These are phyloP conservation scores for Ornithorhynchus anatinus DNA, from an alignment of 2,113 vertebrate species.

Conservation along the genomic window DNA sequence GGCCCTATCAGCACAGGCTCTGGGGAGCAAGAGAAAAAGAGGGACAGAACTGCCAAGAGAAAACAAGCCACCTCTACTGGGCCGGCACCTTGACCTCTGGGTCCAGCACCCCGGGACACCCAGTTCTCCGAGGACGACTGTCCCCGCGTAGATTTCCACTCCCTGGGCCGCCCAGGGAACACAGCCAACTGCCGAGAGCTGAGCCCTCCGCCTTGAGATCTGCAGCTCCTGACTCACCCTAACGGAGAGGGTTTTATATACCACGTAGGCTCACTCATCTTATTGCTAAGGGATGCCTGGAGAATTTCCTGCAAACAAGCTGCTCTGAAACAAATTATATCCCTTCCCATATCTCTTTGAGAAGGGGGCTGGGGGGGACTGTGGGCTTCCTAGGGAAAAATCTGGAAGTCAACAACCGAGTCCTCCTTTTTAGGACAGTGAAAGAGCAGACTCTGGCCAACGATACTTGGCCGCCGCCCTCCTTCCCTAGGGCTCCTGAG, in stretches of 20 bases:
- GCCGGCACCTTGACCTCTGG: too few species aligned
- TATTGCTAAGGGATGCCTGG: neutral
- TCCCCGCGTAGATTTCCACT: slow-evolving; percentile 1
- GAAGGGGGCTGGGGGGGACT: too few species aligned
- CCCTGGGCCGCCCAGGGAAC: slow-evolving; percentile 2
- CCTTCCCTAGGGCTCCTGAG: neutral
- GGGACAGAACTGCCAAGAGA: too few species aligned
- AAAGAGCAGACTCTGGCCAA: neutral
- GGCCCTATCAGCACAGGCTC: too few species aligned
- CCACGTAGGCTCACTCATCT: neutral
- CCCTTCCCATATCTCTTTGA: neutral
- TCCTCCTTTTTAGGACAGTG: too few species aligned
- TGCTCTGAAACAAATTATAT: slow-evolving; percentile 4
- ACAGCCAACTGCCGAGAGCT: neutral
- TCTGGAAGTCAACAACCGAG: neutral
- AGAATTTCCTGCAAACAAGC: neutral
- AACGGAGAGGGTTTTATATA: neutral
- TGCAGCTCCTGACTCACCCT: neutral
- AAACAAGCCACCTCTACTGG: too few species aligned
- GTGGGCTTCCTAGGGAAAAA: slow-evolving; percentile 8
- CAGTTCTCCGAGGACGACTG: neutral
- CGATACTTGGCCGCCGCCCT: too few species aligned
- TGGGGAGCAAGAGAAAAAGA: too few species aligned
- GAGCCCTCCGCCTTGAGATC: neutral
- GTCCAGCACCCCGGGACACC: too few species aligned